Base-by-base conservation (phyloP, 2,888 invertebrate genomes). In the Colletes collaris region DNA sequence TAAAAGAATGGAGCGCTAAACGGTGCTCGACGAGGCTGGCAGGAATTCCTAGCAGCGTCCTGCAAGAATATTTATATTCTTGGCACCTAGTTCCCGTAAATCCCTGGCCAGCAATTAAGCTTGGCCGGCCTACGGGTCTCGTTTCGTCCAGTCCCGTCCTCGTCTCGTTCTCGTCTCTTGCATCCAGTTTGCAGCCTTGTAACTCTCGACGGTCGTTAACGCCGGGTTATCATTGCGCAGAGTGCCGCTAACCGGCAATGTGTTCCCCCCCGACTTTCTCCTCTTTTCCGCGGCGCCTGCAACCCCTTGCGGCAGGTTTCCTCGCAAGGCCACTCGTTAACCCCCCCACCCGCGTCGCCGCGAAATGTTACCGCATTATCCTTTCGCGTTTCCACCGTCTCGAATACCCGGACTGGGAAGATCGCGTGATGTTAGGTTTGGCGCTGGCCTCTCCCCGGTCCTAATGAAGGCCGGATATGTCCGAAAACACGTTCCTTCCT, bases 81-180 rank as follows among this genome's bases (percentile, higher is more conserved):
- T 86, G 84, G 84, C 88, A 87, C 86, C 89, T 87, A 84, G 79
- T 84, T 78, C 81, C 80, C 81, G 86, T 88, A 88, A 89, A 89
- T 90, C 89, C 90, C 88, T 85, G 84, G 88, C 84, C 85, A 76
- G 89, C 89, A 91, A 91, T 90, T 91, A 90, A 88, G 86, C 85
- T 80, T 85, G 85, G 67, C 75, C 84, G 70, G 88, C 86, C 89
- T 88, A 86, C 81, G 64, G 73, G 76, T 78, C 83, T 64, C 81
- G 82, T 85, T 82, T 81, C 82, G 65, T 84, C 79, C 76, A 79
- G 76, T 78, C 81, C 78, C 78, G 55, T 82, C 79, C 79, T 75
- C 82, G 72, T 78, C 78, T 76, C 68, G 49, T 46, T 77, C 67
- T 67, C 71, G 56, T 81, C 82, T 79, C 84, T 71, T 76, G 52